phyloP scores from a whole-genome alignment of 1,140 invertebrate species.

The Drosophila burlai region DNA sequence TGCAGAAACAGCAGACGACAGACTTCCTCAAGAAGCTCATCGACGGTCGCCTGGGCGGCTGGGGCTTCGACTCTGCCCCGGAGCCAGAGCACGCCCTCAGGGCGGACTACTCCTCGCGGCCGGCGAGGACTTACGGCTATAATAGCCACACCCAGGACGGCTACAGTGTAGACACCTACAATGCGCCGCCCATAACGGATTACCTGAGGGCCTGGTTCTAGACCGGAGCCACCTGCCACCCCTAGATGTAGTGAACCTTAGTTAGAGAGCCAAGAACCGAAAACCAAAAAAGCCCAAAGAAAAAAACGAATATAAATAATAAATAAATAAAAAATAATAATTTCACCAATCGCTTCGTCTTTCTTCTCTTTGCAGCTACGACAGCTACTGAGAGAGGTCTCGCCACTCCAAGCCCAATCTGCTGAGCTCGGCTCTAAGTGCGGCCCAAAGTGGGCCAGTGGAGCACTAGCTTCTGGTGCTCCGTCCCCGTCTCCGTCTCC shows the following conservation, averaged over 20 bases:
- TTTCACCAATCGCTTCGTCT: slow-evolving; percentile 42
- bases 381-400: slow-evolving; percentile 43
- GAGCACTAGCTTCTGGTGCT: slow-evolving; percentile 28
- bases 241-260: slow-evolving; percentile 16
- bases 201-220: slow-evolving; percentile 74
- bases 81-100: slow-evolving; percentile 58
- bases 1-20: slow-evolving; percentile 67
- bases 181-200: slow-evolving; percentile 63
- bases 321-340: slow-evolving; percentile 11
- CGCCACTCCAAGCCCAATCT: slow-evolving; percentile 37
- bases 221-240: neutral
- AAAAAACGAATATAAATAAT: slow-evolving; percentile 3
- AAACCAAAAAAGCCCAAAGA: slow-evolving; percentile 20
- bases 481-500: slow-evolving; percentile 12
- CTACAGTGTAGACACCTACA: slow-evolving; percentile 70
- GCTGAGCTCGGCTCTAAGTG: slow-evolving; percentile 56
- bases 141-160: slow-evolving; percentile 70
- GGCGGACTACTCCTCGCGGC: slow-evolving; percentile 54
- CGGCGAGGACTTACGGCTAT: slow-evolving; percentile 65
- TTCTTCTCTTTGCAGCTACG: slow-evolving; percentile 74
- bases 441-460: slow-evolving; percentile 58
- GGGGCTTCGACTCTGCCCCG: slow-evolving; percentile 62
- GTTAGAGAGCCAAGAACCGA: slow-evolving; percentile 23
- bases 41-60: slow-evolving; percentile 64
- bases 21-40: slow-evolving; percentile 73